These are phyloP conservation scores for Paralichthys olivaceus DNA, from an alignment of 2,113 vertebrate genomes.

Conservation along the genomic window DNA sequence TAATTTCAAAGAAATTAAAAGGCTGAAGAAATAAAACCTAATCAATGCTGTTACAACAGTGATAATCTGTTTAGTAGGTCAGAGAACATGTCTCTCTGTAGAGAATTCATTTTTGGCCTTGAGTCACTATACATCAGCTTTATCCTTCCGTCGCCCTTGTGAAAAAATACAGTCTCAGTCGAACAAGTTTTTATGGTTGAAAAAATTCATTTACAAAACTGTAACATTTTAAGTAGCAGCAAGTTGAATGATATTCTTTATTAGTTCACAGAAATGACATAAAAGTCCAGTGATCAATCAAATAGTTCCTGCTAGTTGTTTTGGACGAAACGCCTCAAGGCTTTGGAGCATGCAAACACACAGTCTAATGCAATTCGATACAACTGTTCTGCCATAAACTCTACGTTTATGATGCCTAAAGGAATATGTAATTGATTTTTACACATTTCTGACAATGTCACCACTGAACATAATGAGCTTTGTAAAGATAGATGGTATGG, in stretches of 20 bases:
- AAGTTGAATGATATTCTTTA: neutral
- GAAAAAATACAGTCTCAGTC: constrained; percentile 5
- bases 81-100: constrained; percentile 35
- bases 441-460: neutral
- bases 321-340: neutral
- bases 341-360: neutral
- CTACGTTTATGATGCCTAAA: neutral
- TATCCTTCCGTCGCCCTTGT: constrained; percentile 45
- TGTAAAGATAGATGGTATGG: neutral
- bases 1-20: constrained; percentile 37
- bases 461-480: neutral
- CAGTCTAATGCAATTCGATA: neutral
- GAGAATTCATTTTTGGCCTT: constrained; percentile 36
- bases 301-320: neutral
- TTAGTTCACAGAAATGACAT: constrained; percentile 1
- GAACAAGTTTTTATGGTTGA: neutral
- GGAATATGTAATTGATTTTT: neutral
- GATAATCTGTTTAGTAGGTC: constrained; percentile 53
- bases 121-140: constrained; percentile 51
- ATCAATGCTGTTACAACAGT: constrained; percentile 42
- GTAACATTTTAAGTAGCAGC: neutral
- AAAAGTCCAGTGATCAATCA: neutral
- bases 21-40: constrained; percentile 30
- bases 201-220: neutral
- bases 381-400: neutral